These are phyloP conservation scores for Adoxophyes honmai DNA, from an alignment of 1,140 invertebrate genomes.

Conservation along the genomic window DNA sequence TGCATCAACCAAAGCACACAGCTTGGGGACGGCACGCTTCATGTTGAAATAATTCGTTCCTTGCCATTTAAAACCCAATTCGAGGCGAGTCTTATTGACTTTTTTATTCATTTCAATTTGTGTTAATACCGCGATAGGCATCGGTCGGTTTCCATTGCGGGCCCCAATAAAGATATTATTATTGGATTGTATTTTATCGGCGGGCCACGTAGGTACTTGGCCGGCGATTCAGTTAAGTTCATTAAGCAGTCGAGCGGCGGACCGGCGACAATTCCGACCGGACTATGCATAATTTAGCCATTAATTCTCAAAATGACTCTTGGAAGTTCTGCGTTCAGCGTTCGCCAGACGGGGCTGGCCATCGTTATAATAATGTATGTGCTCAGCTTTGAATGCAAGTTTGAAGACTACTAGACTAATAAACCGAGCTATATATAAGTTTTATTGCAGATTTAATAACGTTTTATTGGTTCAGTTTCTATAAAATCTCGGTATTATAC, in stretches of 20 bases:
- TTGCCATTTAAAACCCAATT: slow-evolving; percentile 27
- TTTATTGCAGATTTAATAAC: slow-evolving; percentile 2
- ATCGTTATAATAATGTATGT: slow-evolving; percentile 47
- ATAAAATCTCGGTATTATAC: neutral
- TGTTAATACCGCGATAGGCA: neutral
- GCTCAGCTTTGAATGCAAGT: slow-evolving; percentile 42
- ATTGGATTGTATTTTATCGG: slow-evolving; percentile 30
- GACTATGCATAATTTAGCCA: slow-evolving; percentile 69
- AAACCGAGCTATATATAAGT: slow-evolving; percentile 2
- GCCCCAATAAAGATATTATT: slow-evolving; percentile 4
- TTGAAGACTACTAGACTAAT: slow-evolving; percentile 31
- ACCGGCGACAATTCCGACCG: slow-evolving; percentile 57
- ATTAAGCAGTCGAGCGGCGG: slow-evolving; percentile 53
- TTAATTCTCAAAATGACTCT: slow-evolving; percentile 70
- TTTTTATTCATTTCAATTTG: slow-evolving; percentile 8
- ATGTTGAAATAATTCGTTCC: slow-evolving; percentile 23
- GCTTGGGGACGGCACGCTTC: slow-evolving; percentile 29
- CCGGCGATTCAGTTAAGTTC: slow-evolving; percentile 38
- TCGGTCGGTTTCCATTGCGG: slow-evolving; percentile 3
- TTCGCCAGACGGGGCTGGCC: slow-evolving; percentile 55
- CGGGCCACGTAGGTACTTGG: slow-evolving; percentile 36
- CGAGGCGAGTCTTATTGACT: slow-evolving; percentile 5
- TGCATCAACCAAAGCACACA: slow-evolving; percentile 27
- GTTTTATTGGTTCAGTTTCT: neutral
- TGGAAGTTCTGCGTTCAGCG: slow-evolving; percentile 57